Base-by-base conservation (phyloP, 1,140 invertebrate species). In the Lasioglossum albipes region DNA sequence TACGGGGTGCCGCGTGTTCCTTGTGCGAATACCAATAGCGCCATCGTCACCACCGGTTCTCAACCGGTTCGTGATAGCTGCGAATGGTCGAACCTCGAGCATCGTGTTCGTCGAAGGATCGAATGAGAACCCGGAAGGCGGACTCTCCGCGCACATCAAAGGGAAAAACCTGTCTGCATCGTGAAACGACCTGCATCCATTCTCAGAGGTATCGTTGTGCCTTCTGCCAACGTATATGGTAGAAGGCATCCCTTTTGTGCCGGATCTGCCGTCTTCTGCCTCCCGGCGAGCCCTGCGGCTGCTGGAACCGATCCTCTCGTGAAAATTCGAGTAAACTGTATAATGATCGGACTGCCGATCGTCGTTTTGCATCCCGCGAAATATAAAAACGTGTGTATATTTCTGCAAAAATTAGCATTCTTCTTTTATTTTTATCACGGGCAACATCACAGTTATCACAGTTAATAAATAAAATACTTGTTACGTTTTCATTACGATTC, bases 151-250 rank as follows among this genome's bases (percentile, higher is more conserved):
- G 71, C 62, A 65, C 78, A 77, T 59, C 67, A 65, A 45, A 66
- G 82, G 74, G 79, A 84, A 87, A 87, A 87, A 87, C 86, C 86
- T 86, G 86, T 86, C 86, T 64, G 84, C 73, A 67, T 79, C 82
- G 80, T 64, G 85, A 54, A 84, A 83, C 77, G 82, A 84, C 85
- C 86, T 86, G 86, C 72, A 79, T 81, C 75, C 81, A 79, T 81
- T 73, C 70, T 75, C 66, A 59, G 59, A 41, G 62, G 70, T 59
- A 78, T 52, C 68, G 64, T 22, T n/a, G 49, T 42, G 61, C 13
- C 74, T 78, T 82, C 65, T 75, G 10, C 16, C 74, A 36, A 65
- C 45, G 74, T 82, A 64, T 62, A 85, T 62, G 77, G 74, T 79
- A 69, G 57, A 85, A 67, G 77, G 77, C 49, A 27, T 80, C 64